Percentiles rank a stretch among this genome's conserved stretches.
These are phyloP conservation scores for Physeter macrocephalus DNA, from an alignment of 2,113 vertebrate genomes.

Conservation along the genomic window DNA sequence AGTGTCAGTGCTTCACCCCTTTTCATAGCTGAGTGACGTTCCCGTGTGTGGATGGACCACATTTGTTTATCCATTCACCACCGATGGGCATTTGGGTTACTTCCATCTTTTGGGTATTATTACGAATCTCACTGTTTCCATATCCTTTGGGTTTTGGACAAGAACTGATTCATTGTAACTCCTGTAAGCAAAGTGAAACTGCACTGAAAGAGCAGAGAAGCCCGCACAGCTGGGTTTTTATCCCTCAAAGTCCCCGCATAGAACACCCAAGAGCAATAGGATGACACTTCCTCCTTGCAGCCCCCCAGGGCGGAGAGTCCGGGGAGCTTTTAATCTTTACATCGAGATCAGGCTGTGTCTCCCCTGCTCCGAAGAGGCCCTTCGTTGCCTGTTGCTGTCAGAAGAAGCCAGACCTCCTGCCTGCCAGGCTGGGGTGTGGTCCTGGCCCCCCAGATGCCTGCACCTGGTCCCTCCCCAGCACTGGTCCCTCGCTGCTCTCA, in stretches of 20 bases:
- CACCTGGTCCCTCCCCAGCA: fast-evolving
- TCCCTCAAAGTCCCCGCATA: not conserved
- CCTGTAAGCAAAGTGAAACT: not conserved
- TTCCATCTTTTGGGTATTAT: fast-evolving
- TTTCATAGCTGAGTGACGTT: fast-evolving
- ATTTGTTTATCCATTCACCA: fast-evolving
- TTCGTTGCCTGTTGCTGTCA: not conserved
- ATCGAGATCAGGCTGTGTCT: too few relatives aligned
- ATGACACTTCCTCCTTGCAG: not conserved
- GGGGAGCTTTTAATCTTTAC: not conserved
- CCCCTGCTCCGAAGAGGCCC: not conserved
- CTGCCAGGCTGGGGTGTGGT: not conserved
- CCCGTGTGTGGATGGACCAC: fast-evolving
- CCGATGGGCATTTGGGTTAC: fast-evolving
- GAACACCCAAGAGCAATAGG: not conserved
- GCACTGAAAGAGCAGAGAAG: not conserved
- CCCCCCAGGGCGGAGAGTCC: not conserved
- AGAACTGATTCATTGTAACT: not conserved
- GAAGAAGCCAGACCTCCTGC: not conserved
- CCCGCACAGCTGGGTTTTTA: not conserved
- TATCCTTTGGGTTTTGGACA: not conserved
- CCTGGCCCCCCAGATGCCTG: fast-evolving
- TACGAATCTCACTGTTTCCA: not conserved
- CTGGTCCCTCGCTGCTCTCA: not conserved
- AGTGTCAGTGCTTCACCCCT: not conserved